phyloP scores from a whole-genome alignment of 2,797 vertebrate species.

The Chelmon rostratus region DNA sequence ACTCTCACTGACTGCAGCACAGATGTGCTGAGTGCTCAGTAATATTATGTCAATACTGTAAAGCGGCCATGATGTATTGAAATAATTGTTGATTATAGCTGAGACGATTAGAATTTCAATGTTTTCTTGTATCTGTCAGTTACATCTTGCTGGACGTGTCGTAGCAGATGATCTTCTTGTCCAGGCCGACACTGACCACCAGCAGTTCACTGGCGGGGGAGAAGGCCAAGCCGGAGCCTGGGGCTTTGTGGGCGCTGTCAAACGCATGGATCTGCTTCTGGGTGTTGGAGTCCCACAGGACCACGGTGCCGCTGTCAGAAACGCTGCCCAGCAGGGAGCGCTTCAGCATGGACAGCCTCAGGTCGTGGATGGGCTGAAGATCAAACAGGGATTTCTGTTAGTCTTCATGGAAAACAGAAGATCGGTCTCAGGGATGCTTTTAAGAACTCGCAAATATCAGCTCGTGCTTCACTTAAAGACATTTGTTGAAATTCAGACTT shows the following conservation, averaged over 20 bases:
- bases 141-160: constrained; percentile 97
- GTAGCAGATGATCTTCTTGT: constrained; percentile 98
- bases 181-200: constrained; percentile 94
- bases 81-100: too few relatives aligned
- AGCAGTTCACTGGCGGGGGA: constrained; percentile 96
- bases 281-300: constrained; percentile 95
- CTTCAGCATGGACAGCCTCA: constrained; percentile 92
- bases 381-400: background rate
- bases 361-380: constrained; percentile 91
- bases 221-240: constrained; percentile 93
- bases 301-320: constrained; percentile 93
- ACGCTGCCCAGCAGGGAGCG: constrained; percentile 94
- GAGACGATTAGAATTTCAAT: too few relatives aligned
- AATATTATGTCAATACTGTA: too few relatives aligned
- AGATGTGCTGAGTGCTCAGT: too few relatives aligned
- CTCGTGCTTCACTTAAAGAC: too few relatives aligned
- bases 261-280: constrained; percentile 92
- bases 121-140: too few relatives aligned
- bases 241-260: constrained; percentile 93
- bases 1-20: too few relatives aligned
- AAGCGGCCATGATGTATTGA: too few relatives aligned
- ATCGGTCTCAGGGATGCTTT: background rate
- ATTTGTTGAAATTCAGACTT: too few relatives aligned
- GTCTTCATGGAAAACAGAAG: background rate
- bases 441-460: too few relatives aligned